These are phyloP conservation scores for Cepaea nemoralis DNA, from an alignment of 1,140 invertebrate species.

Conservation along the genomic window DNA sequence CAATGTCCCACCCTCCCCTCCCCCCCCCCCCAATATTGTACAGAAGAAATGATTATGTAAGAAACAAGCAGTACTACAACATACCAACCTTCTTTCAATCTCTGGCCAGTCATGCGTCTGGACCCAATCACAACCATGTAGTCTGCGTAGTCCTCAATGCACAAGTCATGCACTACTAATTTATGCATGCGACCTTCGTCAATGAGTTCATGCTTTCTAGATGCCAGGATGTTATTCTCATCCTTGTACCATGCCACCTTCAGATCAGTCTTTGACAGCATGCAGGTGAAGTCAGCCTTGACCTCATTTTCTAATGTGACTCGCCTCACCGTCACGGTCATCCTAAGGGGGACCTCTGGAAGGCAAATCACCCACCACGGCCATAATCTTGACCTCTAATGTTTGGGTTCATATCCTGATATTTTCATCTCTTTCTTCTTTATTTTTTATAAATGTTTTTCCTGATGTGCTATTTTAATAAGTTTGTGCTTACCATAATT, in stretches of 20 bases:
- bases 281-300: constrained; percentile 88
- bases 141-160: constrained; percentile 57
- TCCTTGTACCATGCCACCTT: constrained; percentile 96
- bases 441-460: too few species aligned
- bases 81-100: constrained; percentile 54
- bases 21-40: too few species aligned
- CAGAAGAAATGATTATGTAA: too few species aligned
- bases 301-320: constrained; percentile 46
- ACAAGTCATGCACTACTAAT: constrained; percentile 59
- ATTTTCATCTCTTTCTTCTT: too few species aligned
- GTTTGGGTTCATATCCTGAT: too few species aligned
- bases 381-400: constrained; percentile 13
- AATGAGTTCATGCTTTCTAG: constrained; percentile 57
- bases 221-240: constrained; percentile 75
- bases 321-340: constrained; percentile 57
- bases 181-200: constrained; percentile 55
- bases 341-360: constrained; percentile 62
- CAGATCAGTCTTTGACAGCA: constrained; percentile 93
- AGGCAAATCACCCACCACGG: constrained; percentile 37
- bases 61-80: neutral
- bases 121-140: constrained; percentile 59
- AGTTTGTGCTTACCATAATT: too few species aligned
- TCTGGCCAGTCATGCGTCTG: constrained; percentile 48
- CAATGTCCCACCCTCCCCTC: too few species aligned
- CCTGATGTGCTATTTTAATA: too few species aligned